A percentile compares a stretch with the other conserved stretches of the same genome.
phyloP scores from a whole-genome alignment of 2,113 vertebrate genomes.

The Thymallus thymallus region DNA sequence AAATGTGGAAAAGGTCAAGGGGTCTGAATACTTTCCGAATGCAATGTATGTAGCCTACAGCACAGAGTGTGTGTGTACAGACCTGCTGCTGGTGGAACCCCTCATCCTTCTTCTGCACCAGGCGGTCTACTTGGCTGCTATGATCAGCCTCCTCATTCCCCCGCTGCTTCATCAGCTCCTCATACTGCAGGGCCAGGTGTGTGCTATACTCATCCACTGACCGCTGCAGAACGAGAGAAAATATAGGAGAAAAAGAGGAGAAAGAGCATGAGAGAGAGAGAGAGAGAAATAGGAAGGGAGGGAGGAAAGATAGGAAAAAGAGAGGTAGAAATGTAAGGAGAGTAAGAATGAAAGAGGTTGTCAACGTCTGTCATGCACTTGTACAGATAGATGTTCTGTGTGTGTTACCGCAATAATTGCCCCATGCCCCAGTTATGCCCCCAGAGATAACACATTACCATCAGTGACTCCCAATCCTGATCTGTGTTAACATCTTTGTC shows the following conservation, averaged over 20 bases:
- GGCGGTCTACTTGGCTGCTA: constrained; percentile 73
- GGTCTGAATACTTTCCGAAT: too few relatives aligned
- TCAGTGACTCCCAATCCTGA: constrained; percentile 74
- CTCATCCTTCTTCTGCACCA: constrained; percentile 77
- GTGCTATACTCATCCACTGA: constrained; percentile 71
- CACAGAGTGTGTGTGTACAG: not conserved
- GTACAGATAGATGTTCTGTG: not conserved
- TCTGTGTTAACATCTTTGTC: constrained; percentile 70
- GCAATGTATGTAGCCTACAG: not conserved
- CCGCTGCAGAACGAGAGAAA: constrained; percentile 50
- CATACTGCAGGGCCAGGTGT: constrained; percentile 51
- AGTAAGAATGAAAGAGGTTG: not conserved
- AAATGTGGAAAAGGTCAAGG: too few relatives aligned
- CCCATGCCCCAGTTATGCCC: not conserved
- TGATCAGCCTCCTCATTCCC: constrained; percentile 78
- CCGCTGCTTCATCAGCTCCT: constrained; percentile 77
- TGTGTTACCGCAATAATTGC: not conserved
- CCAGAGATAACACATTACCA: constrained; percentile 61
- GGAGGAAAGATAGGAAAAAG: constrained; percentile 18
- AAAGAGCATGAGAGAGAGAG: too few relatives aligned
- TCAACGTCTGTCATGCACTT: too few relatives aligned
- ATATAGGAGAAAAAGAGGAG: too few relatives aligned
- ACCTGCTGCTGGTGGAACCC: constrained; percentile 83
- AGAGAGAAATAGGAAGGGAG: not conserved
- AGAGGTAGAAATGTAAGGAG: not conserved